These are phyloP conservation scores for Gryon sp. DNA, from an alignment of 1,140 invertebrate species.

Conservation along the genomic window DNA sequence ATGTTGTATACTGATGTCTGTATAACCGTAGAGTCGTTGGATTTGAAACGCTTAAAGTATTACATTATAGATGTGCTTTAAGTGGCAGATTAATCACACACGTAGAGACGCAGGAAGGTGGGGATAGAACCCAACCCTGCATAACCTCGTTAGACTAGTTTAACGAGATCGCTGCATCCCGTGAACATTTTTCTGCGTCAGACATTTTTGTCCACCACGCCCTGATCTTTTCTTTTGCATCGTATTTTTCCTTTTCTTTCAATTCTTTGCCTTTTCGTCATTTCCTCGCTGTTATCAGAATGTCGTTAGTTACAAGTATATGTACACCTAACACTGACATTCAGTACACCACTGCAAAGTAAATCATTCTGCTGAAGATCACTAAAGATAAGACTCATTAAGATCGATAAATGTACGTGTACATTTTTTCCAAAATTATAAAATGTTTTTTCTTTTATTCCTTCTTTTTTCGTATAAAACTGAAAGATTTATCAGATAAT, in stretches of 20 bases:
- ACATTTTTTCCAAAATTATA: too few species aligned
- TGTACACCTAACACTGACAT: conserved; percentile 28
- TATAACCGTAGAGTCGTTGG: conserved; percentile 31
- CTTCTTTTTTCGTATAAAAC: too few species aligned
- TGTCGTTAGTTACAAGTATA: conserved; percentile 33
- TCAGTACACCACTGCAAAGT: neutral
- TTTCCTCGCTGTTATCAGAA: conserved; percentile 28
- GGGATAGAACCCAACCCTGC: conserved; percentile 25
- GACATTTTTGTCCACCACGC: conserved; percentile 4
- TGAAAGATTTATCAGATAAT: too few species aligned
- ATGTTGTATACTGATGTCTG: conserved; percentile 37
- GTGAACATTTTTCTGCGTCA: conserved; percentile 27
- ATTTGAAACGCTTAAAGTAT: conserved; percentile 57
- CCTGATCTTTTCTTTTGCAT: conserved; percentile 1
- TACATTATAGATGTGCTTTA: conserved; percentile 47
- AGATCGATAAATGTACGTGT: neutral
- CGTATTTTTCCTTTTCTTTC: neutral
- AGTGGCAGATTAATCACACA: conserved; percentile 59
- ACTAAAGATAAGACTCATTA: conserved; percentile 3
- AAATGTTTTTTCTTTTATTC: too few species aligned
- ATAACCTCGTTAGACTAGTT: conserved; percentile 65
- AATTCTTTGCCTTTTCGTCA: conserved; percentile 21
- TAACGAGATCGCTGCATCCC: conserved; percentile 58
- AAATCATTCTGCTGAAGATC: conserved; percentile 36
- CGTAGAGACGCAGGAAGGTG: conserved; percentile 38